Percentiles rank a stretch among this genome's conserved stretches.
Conservation (phyloP, 2,888 invertebrate species). For the Leptodirus hochenwartii region DNA sequence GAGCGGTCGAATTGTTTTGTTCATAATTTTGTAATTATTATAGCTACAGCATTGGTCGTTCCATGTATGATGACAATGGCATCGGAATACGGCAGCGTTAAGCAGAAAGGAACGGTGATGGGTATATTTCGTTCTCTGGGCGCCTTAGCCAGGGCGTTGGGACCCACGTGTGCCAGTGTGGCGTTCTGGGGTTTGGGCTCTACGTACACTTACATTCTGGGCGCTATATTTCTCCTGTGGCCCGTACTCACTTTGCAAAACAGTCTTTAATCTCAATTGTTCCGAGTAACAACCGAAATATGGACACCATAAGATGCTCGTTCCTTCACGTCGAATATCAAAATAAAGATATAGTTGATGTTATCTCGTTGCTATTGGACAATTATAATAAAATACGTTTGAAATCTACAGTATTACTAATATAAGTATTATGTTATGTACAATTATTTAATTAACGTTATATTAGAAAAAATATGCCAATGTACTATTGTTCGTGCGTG, state of each 20-base stretch:
- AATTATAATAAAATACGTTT: no score
- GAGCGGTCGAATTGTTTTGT: background rate
- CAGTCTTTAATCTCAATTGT: slow-evolving; percentile 5
- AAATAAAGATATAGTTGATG: no score
- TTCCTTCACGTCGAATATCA: no score
- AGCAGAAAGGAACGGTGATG: slow-evolving; percentile 81
- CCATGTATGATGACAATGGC: slow-evolving; percentile 88
- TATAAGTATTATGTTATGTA: no score
- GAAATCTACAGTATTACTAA: no score
- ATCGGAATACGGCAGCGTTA: slow-evolving; percentile 60
- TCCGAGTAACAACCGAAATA: no score
- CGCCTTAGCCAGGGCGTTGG: slow-evolving; percentile 79
- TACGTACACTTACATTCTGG: slow-evolving; percentile 59
- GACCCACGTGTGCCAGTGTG: slow-evolving; percentile 75
- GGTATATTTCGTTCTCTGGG: slow-evolving; percentile 91
- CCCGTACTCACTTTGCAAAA: slow-evolving; percentile 50
- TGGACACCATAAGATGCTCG: no score
- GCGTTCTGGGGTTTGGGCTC: slow-evolving; percentile 89
- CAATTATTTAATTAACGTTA: no score
- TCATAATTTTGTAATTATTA: slow-evolving; percentile 14
- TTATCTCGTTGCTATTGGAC: no score
- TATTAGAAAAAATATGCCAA: no score
- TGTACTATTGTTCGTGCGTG: no score
- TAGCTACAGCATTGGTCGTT: slow-evolving; percentile 82
- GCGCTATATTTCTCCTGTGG: slow-evolving; percentile 54